Percentiles rank a stretch among this genome's conserved stretches.
phyloP scores from a whole-genome alignment of 2,113 vertebrate genomes.

The Suricata suricatta region DNA sequence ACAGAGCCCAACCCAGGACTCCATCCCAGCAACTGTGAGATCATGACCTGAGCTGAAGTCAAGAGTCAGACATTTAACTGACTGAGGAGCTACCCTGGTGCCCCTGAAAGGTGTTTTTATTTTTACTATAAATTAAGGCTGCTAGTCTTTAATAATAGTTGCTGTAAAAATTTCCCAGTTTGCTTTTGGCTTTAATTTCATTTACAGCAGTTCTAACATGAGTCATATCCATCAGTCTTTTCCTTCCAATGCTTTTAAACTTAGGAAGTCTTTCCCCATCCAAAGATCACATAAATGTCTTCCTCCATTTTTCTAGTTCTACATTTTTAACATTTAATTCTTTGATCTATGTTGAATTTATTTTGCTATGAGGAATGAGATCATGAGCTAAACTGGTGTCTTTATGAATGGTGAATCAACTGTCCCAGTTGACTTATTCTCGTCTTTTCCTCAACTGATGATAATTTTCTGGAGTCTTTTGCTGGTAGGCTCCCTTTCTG shows the following conservation, averaged over 20 bases:
- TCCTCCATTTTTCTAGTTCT: background rate
- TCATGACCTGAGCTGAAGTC: too few species aligned
- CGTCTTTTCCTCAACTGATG: background rate
- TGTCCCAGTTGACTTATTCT: background rate
- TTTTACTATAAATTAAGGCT: background rate
- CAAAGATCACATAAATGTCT: background rate
- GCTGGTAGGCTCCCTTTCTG: background rate
- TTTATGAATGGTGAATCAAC: background rate
- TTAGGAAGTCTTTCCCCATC: background rate
- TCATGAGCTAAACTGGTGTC: background rate
- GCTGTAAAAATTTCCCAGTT: background rate
- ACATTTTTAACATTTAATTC: background rate
- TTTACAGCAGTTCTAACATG: background rate
- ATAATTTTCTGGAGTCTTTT: background rate
- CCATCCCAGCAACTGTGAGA: too few species aligned
- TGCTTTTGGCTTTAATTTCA: background rate
- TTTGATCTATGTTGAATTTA: background rate
- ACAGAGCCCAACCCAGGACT: too few species aligned
- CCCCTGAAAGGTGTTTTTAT: background rate
- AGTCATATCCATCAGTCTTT: background rate
- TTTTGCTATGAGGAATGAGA: background rate
- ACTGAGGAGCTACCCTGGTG: too few species aligned
- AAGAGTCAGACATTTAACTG: too few species aligned
- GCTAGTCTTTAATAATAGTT: background rate
- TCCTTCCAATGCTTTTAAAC: slow-evolving; percentile 24